Percentiles rank a stretch among this genome's conserved stretches.
phyloP scores from a whole-genome alignment of 2,113 vertebrate genomes.

The Catagonus wagneri region DNA sequence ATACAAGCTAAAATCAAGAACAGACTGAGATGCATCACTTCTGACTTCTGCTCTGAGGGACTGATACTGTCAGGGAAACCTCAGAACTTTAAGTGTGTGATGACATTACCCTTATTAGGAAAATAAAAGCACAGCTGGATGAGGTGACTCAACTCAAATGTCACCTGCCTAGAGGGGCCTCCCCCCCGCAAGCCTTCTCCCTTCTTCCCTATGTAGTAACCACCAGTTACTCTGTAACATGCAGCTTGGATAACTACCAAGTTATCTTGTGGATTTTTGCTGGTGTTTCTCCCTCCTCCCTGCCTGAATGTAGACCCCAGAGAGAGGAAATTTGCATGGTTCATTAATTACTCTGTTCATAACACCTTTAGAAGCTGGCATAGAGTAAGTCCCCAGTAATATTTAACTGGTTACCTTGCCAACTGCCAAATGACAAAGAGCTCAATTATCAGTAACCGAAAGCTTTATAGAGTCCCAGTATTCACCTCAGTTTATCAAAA shows the following conservation, averaged over 20 bases:
- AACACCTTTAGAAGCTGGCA: background rate
- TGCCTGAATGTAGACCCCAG: background rate
- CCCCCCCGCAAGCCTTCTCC: background rate
- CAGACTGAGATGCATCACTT: background rate
- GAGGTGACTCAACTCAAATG: background rate
- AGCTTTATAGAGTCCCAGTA: background rate
- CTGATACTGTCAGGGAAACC: background rate
- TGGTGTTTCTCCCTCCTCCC: background rate
- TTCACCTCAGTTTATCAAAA: background rate
- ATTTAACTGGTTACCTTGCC: background rate
- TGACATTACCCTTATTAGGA: background rate
- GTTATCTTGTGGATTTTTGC: background rate
- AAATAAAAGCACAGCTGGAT: background rate
- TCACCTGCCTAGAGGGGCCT: background rate
- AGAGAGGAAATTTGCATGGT: background rate
- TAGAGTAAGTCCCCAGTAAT: background rate
- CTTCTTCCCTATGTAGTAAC: too few species aligned
- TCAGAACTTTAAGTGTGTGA: background rate
- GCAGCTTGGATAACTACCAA: background rate
- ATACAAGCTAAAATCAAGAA: background rate
- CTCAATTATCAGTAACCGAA: background rate
- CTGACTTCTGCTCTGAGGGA: background rate
- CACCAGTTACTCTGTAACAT: background rate
- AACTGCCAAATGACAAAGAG: background rate
- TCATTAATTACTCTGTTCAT: background rate